Percentiles rank a stretch among this genome's conserved stretches.
Conservation (phyloP, 2,888 invertebrate genomes). For the Polymixis lichenea region DNA sequence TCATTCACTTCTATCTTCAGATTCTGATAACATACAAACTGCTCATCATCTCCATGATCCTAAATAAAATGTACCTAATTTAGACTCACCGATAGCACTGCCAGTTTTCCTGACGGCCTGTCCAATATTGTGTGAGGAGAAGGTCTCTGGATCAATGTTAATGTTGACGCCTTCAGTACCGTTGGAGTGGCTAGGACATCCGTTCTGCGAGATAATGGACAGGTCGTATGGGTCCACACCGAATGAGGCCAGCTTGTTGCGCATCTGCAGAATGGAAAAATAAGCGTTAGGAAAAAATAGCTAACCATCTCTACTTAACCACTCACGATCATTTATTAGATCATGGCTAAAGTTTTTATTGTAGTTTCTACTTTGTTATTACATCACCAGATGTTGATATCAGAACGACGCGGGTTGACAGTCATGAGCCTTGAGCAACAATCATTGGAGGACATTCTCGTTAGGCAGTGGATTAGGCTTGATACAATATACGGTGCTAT, state of each 20-base stretch:
- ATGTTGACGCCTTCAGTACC: constrained; percentile 91
- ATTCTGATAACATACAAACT: neutral
- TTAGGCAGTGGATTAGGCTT: neutral
- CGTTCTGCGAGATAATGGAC: constrained; percentile 93
- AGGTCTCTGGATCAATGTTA: constrained; percentile 94
- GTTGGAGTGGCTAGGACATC: constrained; percentile 92
- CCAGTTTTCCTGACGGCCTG: constrained; percentile 93
- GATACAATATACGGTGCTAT: neutral
- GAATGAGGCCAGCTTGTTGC: constrained; percentile 91
- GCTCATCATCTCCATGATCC: neutral
- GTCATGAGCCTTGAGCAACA: neutral
- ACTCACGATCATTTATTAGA: neutral
- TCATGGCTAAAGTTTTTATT: constrained; percentile 8
- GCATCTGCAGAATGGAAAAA: constrained; percentile 85
- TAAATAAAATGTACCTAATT: too few relatives aligned
- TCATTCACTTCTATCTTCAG: neutral
- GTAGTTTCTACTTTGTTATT: constrained; percentile 24
- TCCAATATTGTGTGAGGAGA: constrained; percentile 93
- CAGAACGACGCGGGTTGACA: neutral
- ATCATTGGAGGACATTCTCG: neutral
- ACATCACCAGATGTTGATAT: neutral
- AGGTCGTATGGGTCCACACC: constrained; percentile 95
- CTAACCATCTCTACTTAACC: neutral
- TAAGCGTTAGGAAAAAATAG: neutral
- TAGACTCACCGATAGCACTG: constrained; percentile 91